Base-by-base conservation (phyloP, 2,113 vertebrate genomes). In the Rhineura floridana region DNA sequence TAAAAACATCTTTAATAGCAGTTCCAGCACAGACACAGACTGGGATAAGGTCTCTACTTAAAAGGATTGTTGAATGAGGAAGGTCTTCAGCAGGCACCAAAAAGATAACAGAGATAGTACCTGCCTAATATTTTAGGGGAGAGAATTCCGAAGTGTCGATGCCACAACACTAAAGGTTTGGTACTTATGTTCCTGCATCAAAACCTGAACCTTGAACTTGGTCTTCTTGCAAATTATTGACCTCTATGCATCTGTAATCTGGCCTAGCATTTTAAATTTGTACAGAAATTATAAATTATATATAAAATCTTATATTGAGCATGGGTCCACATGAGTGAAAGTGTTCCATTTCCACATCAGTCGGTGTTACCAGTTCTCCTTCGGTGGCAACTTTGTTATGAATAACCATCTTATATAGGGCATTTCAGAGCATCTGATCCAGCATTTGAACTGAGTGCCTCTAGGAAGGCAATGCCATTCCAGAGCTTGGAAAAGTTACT, bases 371-470 rank as follows among this genome's bases (percentile, higher is more conserved):
- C 25, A 12, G 42, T 86, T 36, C 73, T 77, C 33, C 30, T 48
- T 63, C 59, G 46, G 36, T 75, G 70, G 83, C 59, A 9, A 65
- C 42, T 30, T 48, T 86, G 17, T 28, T 77, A 70, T 52, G 23
- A 39, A 72, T 52, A 46, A 9, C 25, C 21, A 1, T 76, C 25
- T 77, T 86, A 77, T 65, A 30, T 86, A 77, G 72, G 73, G 39
- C 84, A 86, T 86, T 39, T 48, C 39, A 63, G 42, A 77, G 39
- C 84, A 77, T 86, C 55, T 77, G 73, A 86, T 46, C 55, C 30
- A 77, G 8, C n/a, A 86, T 46, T n/a, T 65, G 52, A 77, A 48
- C 50, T 23, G 72, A 86, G 63, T 65, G 59, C 9, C 67, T 33
- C 36, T 15, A 8, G 76, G 65, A 12, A n/a, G 63, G 48, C 62